Base-by-base conservation (phyloP, 1,140 invertebrate genomes). In the Leptinotarsa undecemlineata region DNA sequence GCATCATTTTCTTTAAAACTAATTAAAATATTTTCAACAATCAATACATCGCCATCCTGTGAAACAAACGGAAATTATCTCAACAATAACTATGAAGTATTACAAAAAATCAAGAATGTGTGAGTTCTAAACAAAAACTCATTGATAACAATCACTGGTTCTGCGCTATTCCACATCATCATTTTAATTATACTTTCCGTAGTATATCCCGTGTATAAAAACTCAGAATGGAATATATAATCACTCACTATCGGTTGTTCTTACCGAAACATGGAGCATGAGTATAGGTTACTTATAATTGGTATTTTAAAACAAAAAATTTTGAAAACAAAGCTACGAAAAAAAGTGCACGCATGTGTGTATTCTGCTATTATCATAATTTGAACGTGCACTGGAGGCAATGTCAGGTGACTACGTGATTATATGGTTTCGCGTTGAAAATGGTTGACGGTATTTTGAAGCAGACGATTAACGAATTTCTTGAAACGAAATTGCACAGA, bases 381-480 rank as follows among this genome's bases (percentile, higher is more conserved):
- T 57, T 57, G 51, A 19, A 19, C 51, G n/a, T 17, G 14, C 15
- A 57, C 51, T 57, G 51, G 51, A 57, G 51, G 51, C 15, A 15
- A 57, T 57, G 51, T 57, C 51, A 57, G 51, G n/a, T 57, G 51
- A 57, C 51, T 57, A 57, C n/a, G n/a, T 57, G n/a, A 57, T 57
- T 57, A 57, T 57, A 57, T 6, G n/a, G 51, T 57, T 57, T 57
- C 51, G n/a, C 51, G 51, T 57, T 15, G 51, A 6, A n/a, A 19
- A n/a, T 57, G n/a, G 51, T 57, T 57, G 51, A 57, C 51, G 51
- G 51, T 57, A 42, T 57, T 57, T 57, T 57, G 4, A 57, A 57
- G 51, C n/a, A 15, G n/a, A 57, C 13, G 51, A 57, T 57, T 57
- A 57, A 42, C 33, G 33, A 42, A 42, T 42, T 42, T 42, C 33